Evolutionary conservation across 2,113 vertebrate genomes (phyloP).

Genomic region (Festucalex cinctus): DNA sequence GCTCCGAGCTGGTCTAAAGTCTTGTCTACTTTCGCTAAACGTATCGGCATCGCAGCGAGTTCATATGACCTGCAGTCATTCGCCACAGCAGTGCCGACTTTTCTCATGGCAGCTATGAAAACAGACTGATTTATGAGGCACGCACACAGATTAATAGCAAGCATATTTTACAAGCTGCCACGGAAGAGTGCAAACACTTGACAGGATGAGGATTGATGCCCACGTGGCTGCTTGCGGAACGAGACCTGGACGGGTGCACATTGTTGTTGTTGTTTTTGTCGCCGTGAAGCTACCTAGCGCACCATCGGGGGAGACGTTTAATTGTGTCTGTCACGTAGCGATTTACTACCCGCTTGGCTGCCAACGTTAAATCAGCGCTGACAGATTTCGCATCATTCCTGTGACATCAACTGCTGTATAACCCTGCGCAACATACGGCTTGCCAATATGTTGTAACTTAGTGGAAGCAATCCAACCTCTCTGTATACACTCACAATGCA

Average conservation of each 20-base stretch:
- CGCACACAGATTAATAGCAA: constrained; percentile 23
- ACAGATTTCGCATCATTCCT: constrained; percentile 14
- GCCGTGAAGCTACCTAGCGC: background rate
- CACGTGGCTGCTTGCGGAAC: constrained; percentile 19
- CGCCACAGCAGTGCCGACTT: constrained; percentile 29
- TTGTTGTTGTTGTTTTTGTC: constrained; percentile 19
- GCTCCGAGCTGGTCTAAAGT: no score
- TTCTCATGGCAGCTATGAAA: constrained; percentile 36
- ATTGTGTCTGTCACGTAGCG: constrained; percentile 13
- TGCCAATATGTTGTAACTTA: constrained; percentile 3
- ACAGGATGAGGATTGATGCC: constrained; percentile 31
- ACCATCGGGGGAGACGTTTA: constrained; percentile 11
- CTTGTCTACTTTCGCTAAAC: no score
- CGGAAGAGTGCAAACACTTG: constrained; percentile 14
- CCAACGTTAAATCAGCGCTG: background rate
- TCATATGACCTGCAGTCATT: constrained; percentile 33
- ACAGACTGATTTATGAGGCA: constrained; percentile 36
- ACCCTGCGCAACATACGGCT: constrained; percentile 3
- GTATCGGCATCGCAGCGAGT: constrained; percentile 26
- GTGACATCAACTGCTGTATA: constrained; percentile 7
- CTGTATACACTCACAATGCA: background rate
- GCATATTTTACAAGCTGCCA: constrained; percentile 35
- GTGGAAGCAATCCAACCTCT: constrained; percentile 1
- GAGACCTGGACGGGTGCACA: background rate
- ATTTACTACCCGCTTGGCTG: background rate